Evolutionary conservation across 2,888 invertebrate species (phyloP).

Genomic region (Punctoribates punctum): DNA sequence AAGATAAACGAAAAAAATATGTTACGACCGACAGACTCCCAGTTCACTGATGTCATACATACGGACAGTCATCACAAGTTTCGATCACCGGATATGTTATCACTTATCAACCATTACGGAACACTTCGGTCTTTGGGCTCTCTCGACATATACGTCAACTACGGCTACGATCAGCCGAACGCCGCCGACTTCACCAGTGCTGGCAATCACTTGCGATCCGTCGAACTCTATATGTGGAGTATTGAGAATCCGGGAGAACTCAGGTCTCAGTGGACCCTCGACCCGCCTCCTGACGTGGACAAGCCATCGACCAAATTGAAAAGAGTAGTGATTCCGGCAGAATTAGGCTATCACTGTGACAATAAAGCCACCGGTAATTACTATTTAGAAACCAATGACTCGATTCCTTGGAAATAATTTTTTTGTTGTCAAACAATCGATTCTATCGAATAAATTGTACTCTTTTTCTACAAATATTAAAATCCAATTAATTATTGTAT

Average conservation of each 20-base stretch:
- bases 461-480: conserved; percentile 16
- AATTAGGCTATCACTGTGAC: conserved; percentile 41
- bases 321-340: conserved; percentile 35
- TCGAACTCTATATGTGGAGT: conserved; percentile 41
- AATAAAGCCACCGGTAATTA: conserved; percentile 35
- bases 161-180: conserved; percentile 43
- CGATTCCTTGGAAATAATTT: conserved; percentile 40
- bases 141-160: conserved; percentile 41
- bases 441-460: background rate
- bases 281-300: conserved; percentile 35
- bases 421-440: background rate
- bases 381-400: conserved; percentile 41
- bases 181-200: conserved; percentile 41
- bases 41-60: conserved; percentile 40
- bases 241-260: conserved; percentile 43
- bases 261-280: conserved; percentile 35
- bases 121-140: conserved; percentile 38
- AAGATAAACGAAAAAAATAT: conserved; percentile 41
- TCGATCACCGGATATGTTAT: conserved; percentile 38
- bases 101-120: conserved; percentile 43
- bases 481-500: background rate
- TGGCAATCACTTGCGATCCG: conserved; percentile 38
- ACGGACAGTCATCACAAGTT: conserved; percentile 39
- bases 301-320: conserved; percentile 37
- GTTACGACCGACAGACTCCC: conserved; percentile 35